phyloP scores from a whole-genome alignment of 2,888 invertebrate species.

The Synergus japonicus region DNA sequence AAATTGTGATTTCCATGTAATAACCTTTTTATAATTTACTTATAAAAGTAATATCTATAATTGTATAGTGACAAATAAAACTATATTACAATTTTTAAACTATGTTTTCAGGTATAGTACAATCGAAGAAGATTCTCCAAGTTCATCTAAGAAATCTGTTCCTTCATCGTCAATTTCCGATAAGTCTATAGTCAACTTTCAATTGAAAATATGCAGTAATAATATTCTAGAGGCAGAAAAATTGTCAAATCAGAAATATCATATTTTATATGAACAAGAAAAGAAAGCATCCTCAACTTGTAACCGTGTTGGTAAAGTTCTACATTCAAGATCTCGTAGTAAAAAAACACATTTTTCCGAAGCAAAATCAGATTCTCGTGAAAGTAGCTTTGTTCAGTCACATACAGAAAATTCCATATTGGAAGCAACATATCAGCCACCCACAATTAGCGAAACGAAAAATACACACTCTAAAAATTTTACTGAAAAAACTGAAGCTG shows the following conservation, averaged over 20 bases:
- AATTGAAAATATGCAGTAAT: conserved; percentile 55
- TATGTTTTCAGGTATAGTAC: conserved; percentile 76
- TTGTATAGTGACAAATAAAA: background rate
- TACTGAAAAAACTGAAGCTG: conserved; percentile 56
- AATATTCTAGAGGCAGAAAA: conserved; percentile 55
- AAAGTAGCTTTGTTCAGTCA: background rate
- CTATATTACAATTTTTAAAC: background rate
- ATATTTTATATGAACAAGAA: conserved; percentile 14
- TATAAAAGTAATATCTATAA: too few relatives aligned
- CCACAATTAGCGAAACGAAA: background rate
- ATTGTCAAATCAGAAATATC: conserved; percentile 43
- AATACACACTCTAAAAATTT: conserved; percentile 42
- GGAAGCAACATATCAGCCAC: background rate
- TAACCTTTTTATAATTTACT: too few relatives aligned
- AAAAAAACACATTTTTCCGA: background rate
- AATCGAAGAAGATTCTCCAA: conserved; percentile 77
- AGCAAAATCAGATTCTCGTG: background rate
- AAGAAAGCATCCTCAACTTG: background rate
- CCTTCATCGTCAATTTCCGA: conserved; percentile 44
- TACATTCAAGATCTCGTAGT: too few relatives aligned
- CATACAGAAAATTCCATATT: background rate
- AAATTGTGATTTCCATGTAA: too few relatives aligned
- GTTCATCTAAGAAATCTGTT: conserved; percentile 57
- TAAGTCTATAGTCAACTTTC: conserved; percentile 51
- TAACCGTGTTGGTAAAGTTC: too few relatives aligned